These are phyloP conservation scores for Muscicapa striata DNA, from an alignment of 2,797 vertebrate genomes.

Conservation along the genomic window DNA sequence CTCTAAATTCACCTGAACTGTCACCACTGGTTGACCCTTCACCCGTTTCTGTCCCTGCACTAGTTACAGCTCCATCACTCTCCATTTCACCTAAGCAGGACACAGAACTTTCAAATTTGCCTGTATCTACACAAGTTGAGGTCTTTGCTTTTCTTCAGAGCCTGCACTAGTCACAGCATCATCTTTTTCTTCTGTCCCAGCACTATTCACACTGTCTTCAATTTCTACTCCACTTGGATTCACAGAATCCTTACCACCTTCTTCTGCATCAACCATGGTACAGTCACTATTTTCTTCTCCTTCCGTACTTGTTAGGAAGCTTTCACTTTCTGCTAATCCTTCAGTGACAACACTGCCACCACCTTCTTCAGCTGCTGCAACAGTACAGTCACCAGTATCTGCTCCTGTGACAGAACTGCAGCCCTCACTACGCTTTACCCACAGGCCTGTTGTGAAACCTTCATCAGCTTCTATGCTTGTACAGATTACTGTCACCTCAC, in stretches of 20 bases:
- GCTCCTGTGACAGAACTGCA: neutral
- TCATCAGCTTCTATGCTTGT: constrained; percentile 80
- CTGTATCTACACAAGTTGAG: constrained; percentile 20
- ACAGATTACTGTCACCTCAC: constrained; percentile 49
- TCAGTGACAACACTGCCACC: constrained; percentile 68
- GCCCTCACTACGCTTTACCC: neutral
- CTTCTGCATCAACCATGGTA: constrained; percentile 52
- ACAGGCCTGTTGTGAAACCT: constrained; percentile 46
- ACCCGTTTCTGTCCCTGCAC: constrained; percentile 76
- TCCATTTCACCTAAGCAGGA: constrained; percentile 71
- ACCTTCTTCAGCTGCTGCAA: constrained; percentile 75
- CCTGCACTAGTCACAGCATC: constrained; percentile 84
- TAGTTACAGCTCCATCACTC: constrained; percentile 79
- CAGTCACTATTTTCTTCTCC: constrained; percentile 69
- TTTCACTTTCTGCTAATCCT: constrained; percentile 75
- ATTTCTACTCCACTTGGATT: neutral
- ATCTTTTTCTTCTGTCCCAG: constrained; percentile 77
- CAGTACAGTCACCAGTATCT: constrained; percentile 62
- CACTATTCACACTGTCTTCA: constrained; percentile 49
- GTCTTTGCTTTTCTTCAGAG: constrained; percentile 73
- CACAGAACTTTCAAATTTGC: constrained; percentile 48
- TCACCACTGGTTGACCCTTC: constrained; percentile 51
- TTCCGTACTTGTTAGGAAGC: constrained; percentile 75
- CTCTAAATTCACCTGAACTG: constrained; percentile 55
- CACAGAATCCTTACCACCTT: neutral